Evolutionary conservation across 1,140 invertebrate species (phyloP).

Genomic region (Caenorhabditis inopinata): DNA sequence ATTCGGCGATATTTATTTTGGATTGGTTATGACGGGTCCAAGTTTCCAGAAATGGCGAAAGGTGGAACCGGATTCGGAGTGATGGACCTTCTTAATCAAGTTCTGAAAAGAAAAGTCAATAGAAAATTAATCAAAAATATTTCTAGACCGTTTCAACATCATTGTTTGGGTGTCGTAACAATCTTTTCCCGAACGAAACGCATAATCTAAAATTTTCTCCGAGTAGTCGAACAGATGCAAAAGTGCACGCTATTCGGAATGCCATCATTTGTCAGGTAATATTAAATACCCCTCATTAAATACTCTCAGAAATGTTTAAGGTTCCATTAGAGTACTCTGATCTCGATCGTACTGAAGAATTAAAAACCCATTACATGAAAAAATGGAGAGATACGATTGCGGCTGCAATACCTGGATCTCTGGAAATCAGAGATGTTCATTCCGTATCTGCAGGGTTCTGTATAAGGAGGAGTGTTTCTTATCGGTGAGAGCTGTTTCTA

Average conservation of each 20-base stretch:
- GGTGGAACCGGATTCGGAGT: slow-evolving; percentile 49
- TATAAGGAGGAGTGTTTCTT: slow-evolving; percentile 44
- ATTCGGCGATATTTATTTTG: slow-evolving; percentile 51
- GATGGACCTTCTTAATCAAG: slow-evolving; percentile 49
- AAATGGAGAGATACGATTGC: slow-evolving; percentile 44
- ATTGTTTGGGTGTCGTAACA: neutral
- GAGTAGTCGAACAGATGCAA: slow-evolving; percentile 53
- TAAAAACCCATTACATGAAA: slow-evolving; percentile 8
- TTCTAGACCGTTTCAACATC: slow-evolving; percentile 23
- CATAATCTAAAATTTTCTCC: slow-evolving; percentile 34
- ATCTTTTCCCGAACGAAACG: neutral
- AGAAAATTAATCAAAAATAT: neutral
- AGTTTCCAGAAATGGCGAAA: slow-evolving; percentile 57
- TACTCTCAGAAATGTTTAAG: neutral
- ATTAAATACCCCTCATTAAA: too few species aligned
- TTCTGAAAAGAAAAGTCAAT: neutral
- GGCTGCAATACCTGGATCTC: neutral
- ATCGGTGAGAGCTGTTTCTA: too few species aligned
- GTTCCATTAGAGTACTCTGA: slow-evolving; percentile 38
- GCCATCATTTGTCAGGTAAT: slow-evolving; percentile 47
- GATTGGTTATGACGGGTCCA: slow-evolving; percentile 55
- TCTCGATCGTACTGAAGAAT: slow-evolving; percentile 7
- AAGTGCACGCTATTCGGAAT: slow-evolving; percentile 54
- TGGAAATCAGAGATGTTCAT: slow-evolving; percentile 46
- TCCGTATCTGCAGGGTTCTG: slow-evolving; percentile 54